Conservation (phyloP, 2,888 invertebrate species). For the Hetaerina titia region DNA sequence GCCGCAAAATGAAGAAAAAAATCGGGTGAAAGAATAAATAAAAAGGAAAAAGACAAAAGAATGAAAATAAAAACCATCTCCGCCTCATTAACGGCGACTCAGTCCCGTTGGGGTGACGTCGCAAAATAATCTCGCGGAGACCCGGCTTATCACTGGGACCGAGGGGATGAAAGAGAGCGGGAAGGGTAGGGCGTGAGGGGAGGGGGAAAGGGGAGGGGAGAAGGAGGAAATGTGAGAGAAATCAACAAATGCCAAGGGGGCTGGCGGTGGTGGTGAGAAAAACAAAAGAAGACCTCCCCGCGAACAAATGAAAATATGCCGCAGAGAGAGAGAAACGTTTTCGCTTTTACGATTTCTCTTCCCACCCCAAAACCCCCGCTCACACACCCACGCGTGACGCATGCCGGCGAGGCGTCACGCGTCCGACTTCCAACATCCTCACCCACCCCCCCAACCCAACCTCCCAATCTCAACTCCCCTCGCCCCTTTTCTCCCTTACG, state of each 20-base stretch:
- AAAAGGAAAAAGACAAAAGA: not conserved
- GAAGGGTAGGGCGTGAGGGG: no score
- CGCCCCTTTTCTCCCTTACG: not conserved
- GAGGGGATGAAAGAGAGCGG: no score
- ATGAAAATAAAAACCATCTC: not conserved
- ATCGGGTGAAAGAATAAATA: not conserved
- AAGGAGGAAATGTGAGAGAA: not conserved
- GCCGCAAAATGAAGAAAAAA: not conserved
- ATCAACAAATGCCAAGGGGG: no score
- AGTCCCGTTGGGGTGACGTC: not conserved
- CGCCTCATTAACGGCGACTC: not conserved
- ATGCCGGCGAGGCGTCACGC: not conserved
- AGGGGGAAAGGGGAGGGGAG: not conserved
- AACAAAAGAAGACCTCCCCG: not conserved
- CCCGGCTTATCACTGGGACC: not conserved
- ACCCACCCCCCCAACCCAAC: no score
- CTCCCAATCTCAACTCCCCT: no score
- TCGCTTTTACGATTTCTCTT: no score
- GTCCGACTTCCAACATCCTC: no score
- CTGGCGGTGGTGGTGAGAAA: not conserved
- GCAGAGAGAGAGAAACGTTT: not conserved
- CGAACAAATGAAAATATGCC: not conserved
- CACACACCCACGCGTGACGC: not conserved
- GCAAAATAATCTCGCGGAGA: not conserved
- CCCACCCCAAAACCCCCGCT: not conserved